phyloP scores from a whole-genome alignment of 2,797 vertebrate species.

The Neopelma chrysocephalum region DNA sequence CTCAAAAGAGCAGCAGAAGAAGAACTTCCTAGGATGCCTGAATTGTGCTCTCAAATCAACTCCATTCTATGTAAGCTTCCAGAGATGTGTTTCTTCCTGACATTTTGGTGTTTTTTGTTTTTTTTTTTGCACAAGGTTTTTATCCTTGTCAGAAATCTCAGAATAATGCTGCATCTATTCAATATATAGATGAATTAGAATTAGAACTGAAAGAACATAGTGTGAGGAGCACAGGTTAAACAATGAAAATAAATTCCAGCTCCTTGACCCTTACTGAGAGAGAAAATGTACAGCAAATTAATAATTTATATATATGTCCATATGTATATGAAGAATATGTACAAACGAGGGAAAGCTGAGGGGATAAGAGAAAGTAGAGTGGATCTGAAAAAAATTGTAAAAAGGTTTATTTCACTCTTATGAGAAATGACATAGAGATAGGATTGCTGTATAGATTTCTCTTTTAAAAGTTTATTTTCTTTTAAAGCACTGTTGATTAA shows the following conservation, averaged over 20 bases:
- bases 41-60: background rate
- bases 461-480: background rate
- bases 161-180: background rate
- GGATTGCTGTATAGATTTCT: background rate
- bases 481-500: background rate
- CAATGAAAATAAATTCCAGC: background rate
- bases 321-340: background rate
- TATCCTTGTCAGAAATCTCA: background rate
- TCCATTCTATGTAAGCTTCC: background rate
- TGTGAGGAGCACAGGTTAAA: background rate
- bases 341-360: background rate
- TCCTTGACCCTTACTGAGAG: background rate
- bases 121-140: background rate
- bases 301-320: background rate
- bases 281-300: background rate
- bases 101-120: rapidly evolving
- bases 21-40: background rate
- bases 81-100: background rate
- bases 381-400: background rate
- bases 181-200: background rate
- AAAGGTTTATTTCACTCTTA: background rate
- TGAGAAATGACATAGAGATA: background rate
- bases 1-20: background rate
- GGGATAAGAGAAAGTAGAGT: background rate
- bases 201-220: background rate